These are phyloP conservation scores for Progne subis DNA, from an alignment of 2,113 vertebrate genomes.

Conservation along the genomic window DNA sequence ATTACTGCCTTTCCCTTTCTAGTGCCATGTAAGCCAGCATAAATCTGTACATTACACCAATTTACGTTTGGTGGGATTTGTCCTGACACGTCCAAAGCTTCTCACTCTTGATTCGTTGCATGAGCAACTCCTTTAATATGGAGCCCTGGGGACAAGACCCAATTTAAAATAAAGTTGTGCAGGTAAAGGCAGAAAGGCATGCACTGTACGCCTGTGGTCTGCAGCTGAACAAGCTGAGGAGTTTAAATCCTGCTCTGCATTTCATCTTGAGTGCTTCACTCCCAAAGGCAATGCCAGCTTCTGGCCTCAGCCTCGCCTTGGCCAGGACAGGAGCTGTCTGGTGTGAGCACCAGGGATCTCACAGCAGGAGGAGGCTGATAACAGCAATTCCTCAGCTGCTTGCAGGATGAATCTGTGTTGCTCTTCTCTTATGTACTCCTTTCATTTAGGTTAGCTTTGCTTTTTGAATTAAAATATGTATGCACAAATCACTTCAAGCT, in stretches of 20 bases:
- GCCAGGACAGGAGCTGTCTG: neutral
- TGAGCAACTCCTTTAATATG: constrained; percentile 18
- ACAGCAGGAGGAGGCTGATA: neutral
- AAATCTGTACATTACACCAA: neutral
- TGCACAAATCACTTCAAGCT: neutral
- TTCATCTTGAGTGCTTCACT: neutral
- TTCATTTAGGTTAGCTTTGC: neutral
- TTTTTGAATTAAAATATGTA: neutral
- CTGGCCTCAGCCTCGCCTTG: neutral
- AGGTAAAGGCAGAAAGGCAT: neutral
- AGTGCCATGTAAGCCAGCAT: neutral
- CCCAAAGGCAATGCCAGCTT: accelerated
- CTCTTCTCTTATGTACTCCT: neutral
- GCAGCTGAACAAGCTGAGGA: neutral
- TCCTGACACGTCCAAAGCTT: neutral
- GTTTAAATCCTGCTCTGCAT: neutral
- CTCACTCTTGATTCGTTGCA: neutral
- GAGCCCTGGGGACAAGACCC: constrained; percentile 32
- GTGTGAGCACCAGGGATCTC: accelerated
- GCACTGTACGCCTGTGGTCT: neutral
- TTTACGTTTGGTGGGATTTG: constrained; percentile 27
- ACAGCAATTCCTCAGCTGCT: neutral
- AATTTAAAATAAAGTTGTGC: neutral
- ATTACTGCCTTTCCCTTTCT: neutral
- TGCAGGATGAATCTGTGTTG: neutral